Conservation (phyloP, 2,888 invertebrate species). For the Margaritifera margaritifera region DNA sequence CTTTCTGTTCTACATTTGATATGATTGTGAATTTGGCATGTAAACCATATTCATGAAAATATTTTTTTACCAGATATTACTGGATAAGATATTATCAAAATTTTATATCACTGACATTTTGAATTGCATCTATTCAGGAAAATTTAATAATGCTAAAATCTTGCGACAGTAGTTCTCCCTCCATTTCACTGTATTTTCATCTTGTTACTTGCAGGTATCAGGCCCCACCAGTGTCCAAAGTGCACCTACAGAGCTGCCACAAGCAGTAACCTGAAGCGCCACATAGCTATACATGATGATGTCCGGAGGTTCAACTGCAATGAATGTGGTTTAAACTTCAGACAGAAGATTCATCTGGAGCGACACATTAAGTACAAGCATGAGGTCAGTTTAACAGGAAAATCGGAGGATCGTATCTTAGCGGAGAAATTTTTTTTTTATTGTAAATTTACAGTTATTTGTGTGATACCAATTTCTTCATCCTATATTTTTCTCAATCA, state of each 20-base stretch:
- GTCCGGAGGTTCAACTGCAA: conserved; percentile 57
- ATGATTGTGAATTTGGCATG: too few relatives aligned
- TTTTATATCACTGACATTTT: too few relatives aligned
- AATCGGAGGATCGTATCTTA: background rate
- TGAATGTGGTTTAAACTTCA: conserved; percentile 57
- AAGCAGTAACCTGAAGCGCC: conserved; percentile 69
- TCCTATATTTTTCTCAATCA: too few relatives aligned
- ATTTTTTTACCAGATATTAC: too few relatives aligned
- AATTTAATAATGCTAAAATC: too few relatives aligned
- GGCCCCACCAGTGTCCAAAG: conserved; percentile 55
- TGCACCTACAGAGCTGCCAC: conserved; percentile 65
- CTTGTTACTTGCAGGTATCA: conserved; percentile 40
- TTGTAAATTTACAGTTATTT: conserved; percentile 1
- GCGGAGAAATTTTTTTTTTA: background rate
- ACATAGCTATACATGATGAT: conserved; percentile 65
- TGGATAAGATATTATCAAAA: too few relatives aligned
- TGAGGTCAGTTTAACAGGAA: conserved; percentile 47
- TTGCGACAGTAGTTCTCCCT: too few relatives aligned
- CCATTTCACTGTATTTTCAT: too few relatives aligned
- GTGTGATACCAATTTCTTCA: too few relatives aligned
- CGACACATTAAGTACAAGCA: conserved; percentile 69
- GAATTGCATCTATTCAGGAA: too few relatives aligned
- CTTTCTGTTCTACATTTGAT: too few relatives aligned
- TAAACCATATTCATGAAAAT: too few relatives aligned
- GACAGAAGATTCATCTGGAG: conserved; percentile 70